Conservation (phyloP, 2,797 vertebrate species). For the Smutsia temminckii region DNA sequence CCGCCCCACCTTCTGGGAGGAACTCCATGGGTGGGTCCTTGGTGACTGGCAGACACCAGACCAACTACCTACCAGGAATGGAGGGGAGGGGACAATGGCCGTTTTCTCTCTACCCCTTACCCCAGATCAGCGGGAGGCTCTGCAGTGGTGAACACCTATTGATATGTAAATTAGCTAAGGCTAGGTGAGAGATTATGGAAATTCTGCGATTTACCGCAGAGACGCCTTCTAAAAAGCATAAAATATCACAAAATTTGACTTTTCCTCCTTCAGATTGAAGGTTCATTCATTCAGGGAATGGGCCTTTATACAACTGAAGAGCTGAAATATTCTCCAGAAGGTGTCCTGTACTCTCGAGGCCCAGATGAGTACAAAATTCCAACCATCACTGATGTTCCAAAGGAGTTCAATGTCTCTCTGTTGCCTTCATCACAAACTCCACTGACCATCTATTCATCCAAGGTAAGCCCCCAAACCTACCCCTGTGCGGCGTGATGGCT, state of each 20-base stretch:
- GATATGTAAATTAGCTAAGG: too few species aligned
- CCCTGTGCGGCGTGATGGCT: rapidly evolving
- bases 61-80: too few species aligned
- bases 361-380: conserved; percentile 92
- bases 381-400: conserved; percentile 89
- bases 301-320: conserved; percentile 92
- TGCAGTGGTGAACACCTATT: too few species aligned
- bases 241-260: not conserved
- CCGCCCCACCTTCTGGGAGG: too few species aligned
- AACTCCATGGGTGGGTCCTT: too few species aligned
- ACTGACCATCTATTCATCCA: conserved; percentile 93
- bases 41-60: too few species aligned
- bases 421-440: conserved; percentile 85
- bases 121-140: too few species aligned
- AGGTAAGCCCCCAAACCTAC: conserved; percentile 82
- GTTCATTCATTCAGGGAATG: conserved; percentile 90
- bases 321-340: conserved; percentile 90
- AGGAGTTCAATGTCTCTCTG: conserved; percentile 87
- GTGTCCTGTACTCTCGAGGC: conserved; percentile 88
- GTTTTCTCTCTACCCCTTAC: too few species aligned
- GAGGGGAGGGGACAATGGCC: too few species aligned
- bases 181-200: too few species aligned
- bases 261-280: conserved; percentile 88
- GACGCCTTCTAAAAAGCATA: not conserved
- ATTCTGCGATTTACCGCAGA: too few species aligned